Evolutionary conservation across 2,113 vertebrate genomes (phyloP).

Genomic region (Oreochromis aureus): DNA sequence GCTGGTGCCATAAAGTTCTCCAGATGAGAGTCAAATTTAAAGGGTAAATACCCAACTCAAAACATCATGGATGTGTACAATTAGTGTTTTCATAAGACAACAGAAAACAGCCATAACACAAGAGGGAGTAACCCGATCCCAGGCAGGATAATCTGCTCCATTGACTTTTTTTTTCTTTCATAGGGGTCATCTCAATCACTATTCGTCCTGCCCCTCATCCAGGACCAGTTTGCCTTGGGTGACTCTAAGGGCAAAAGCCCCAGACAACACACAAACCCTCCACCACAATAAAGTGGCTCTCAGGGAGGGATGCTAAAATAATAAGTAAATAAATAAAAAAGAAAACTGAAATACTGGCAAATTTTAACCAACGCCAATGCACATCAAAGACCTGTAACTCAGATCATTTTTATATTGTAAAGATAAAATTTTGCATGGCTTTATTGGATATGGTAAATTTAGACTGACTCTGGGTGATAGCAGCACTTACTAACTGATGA

Average conservation of each 20-base stretch:
- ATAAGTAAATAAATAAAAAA: not conserved
- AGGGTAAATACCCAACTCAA: not conserved
- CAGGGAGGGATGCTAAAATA: not conserved
- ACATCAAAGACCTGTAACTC: not conserved
- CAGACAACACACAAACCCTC: not conserved
- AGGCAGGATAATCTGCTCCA: not conserved
- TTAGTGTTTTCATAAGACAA: not conserved
- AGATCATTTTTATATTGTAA: not conserved
- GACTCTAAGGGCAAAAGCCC: not conserved
- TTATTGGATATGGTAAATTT: not conserved
- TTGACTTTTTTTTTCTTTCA: not conserved
- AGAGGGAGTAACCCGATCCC: not conserved
- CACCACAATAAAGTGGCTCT: not conserved
- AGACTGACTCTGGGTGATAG: not conserved
- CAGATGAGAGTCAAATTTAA: not conserved
- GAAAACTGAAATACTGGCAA: not conserved
- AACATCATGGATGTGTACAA: not conserved
- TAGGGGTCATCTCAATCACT: not conserved
- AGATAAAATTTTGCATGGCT: fast-evolving
- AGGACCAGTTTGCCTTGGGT: not conserved
- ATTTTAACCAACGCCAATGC: not conserved
- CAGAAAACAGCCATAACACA: not conserved
- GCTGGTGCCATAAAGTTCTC: not conserved
- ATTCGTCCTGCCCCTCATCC: not conserved
- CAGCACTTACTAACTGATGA: not conserved